A percentile compares a stretch with the other conserved stretches of the same genome.
phyloP scores from a whole-genome alignment of 2,113 vertebrate species.

The Rafetus swinhoei region DNA sequence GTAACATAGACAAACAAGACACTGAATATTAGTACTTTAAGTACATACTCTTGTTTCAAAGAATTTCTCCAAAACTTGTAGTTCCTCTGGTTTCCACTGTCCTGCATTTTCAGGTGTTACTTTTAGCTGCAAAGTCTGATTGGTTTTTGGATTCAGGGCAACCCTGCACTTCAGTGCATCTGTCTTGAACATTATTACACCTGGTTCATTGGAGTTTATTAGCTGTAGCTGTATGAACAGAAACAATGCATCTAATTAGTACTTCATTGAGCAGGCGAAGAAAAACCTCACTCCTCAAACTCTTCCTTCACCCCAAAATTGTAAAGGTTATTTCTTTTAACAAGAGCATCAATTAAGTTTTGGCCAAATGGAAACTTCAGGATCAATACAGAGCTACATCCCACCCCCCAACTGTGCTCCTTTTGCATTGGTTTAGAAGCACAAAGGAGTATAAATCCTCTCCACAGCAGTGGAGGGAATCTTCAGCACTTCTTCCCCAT shows the following conservation, averaged over 20 bases:
- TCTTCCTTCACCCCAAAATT: background rate
- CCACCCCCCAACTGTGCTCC: background rate
- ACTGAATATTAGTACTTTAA: background rate
- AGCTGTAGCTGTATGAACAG: slow-evolving; percentile 87
- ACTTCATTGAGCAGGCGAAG: background rate
- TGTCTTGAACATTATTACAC: slow-evolving; percentile 99
- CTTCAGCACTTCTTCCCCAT: background rate
- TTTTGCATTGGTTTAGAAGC: background rate
- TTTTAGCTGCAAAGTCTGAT: slow-evolving; percentile 97
- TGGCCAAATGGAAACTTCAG: background rate
- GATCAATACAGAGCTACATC: background rate
- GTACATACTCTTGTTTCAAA: slow-evolving; percentile 94
- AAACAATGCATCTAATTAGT: background rate
- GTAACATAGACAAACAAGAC: background rate
- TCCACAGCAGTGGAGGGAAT: background rate
- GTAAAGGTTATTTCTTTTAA: background rate
- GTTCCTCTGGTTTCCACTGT: slow-evolving; percentile 96
- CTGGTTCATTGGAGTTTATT: slow-evolving; percentile 97
- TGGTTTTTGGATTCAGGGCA: slow-evolving; percentile 97
- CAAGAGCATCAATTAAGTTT: background rate
- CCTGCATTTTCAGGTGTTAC: slow-evolving; percentile 97
- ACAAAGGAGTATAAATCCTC: background rate
- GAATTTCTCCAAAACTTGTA: slow-evolving; percentile 97
- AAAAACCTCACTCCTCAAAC: background rate
- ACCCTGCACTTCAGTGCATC: slow-evolving; percentile 97